A percentile compares a stretch with the other conserved stretches of the same genome.
Evolutionary conservation across 2,888 invertebrate genomes (phyloP).

Genomic region (Synergus umbraculus): DNA sequence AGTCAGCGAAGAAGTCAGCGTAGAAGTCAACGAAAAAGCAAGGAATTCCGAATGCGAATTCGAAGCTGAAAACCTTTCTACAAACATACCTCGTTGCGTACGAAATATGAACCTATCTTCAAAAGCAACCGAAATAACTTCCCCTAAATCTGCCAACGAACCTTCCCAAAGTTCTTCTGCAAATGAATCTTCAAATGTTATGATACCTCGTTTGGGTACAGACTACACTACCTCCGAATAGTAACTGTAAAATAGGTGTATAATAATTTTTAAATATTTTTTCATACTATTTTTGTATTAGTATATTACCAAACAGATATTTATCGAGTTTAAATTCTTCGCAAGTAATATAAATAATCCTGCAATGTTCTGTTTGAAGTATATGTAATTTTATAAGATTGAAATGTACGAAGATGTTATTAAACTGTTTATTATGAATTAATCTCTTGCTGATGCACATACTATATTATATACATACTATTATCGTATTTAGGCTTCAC

Average conservation of each 20-base stretch:
- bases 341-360: neutral
- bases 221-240: neutral
- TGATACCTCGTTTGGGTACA: neutral
- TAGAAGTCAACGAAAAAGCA: too few relatives aligned
- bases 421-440: neutral
- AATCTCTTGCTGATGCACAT: neutral
- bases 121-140: neutral
- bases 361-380: neutral
- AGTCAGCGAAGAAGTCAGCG: too few relatives aligned
- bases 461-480: neutral
- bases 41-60: neutral
- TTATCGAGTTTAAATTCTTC: too few relatives aligned
- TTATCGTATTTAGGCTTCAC: neutral
- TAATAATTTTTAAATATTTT: neutral
- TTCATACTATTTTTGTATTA: too few relatives aligned
- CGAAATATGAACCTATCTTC: too few relatives aligned
- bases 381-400: neutral
- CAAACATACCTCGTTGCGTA: neutral
- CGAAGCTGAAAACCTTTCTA: neutral
- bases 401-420: neutral
- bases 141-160: neutral
- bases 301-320: too few relatives aligned
- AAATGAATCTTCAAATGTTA: neutral
- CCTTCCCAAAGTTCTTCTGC: neutral
- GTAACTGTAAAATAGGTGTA: neutral